Percentiles rank a stretch among this genome's conserved stretches.
Evolutionary conservation across 2,113 vertebrate species (phyloP).

Genomic region (Pipra filicauda): DNA sequence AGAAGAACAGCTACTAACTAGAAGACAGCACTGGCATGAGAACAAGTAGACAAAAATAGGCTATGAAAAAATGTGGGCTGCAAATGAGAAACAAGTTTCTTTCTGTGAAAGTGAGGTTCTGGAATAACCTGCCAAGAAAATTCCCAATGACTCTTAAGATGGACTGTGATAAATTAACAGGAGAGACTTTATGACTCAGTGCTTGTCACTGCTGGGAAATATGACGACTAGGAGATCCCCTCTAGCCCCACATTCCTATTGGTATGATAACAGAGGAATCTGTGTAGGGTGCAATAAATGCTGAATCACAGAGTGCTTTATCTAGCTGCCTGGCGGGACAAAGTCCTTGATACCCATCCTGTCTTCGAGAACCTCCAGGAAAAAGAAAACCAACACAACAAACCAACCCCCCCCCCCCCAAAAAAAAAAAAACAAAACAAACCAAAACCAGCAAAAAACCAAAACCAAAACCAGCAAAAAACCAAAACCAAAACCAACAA

Average conservation of each 20-base stretch:
- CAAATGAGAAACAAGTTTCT: conserved; percentile 52
- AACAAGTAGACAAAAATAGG: conserved; percentile 59
- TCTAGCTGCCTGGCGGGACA: conserved; percentile 42
- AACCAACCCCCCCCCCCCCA: too few species aligned
- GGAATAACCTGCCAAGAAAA: conserved; percentile 56
- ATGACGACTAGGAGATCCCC: conserved; percentile 50
- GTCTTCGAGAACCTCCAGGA: background rate
- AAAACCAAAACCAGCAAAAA: background rate
- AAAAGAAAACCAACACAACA: background rate
- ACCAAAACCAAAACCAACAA: background rate
- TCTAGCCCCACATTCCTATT: conserved; percentile 42
- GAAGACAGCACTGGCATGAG: conserved; percentile 36
- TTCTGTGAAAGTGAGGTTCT: conserved; percentile 43
- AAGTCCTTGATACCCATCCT: background rate
- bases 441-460: too few species aligned
- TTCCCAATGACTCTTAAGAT: conserved; percentile 23
- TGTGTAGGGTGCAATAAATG: conserved; percentile 10
- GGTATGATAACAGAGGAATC: conserved; percentile 44
- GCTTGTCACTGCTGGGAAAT: conserved; percentile 6
- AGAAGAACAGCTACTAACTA: conserved; percentile 41
- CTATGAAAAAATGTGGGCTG: conserved; percentile 50
- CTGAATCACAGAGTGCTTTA: conserved; percentile 45
- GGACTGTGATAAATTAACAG: conserved; percentile 52
- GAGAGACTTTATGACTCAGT: conserved; percentile 48
- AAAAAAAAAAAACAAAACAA: background rate